Percentiles rank a stretch among this genome's conserved stretches.
phyloP scores from a whole-genome alignment of 2,797 vertebrate genomes.

The Margarornis squamiger region DNA sequence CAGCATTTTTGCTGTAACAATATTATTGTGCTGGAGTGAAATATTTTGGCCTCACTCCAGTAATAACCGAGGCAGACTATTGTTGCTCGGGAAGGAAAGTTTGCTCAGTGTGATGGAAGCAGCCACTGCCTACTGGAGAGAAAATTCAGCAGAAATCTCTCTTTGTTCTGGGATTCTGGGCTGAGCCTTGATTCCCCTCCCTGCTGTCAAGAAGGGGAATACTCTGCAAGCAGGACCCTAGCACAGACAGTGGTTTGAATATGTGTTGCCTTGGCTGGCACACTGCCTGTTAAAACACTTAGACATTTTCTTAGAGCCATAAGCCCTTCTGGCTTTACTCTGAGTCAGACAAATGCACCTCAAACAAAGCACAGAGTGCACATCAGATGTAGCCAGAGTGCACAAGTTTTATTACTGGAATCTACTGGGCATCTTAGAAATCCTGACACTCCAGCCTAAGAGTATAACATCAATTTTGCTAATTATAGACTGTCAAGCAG shows the following conservation, averaged over 20 bases:
- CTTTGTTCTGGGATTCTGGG: background rate
- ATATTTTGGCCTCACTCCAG: constrained; percentile 18
- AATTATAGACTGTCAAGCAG: background rate
- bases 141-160: background rate
- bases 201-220: background rate
- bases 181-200: background rate
- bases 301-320: background rate
- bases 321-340: constrained; percentile 1
- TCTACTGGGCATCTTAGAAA: background rate
- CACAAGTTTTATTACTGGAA: background rate
- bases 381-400: background rate
- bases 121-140: background rate
- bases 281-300: constrained; percentile 10
- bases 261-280: background rate
- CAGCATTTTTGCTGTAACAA: constrained; percentile 14
- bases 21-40: constrained; percentile 17
- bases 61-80: background rate
- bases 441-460: background rate
- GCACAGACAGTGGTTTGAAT: constrained; percentile 9
- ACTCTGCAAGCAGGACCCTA: background rate
- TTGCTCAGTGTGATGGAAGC: background rate
- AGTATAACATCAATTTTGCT: background rate
- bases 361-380: background rate
- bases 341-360: background rate
- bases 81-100: background rate